These are phyloP conservation scores for Pterophyllum scalare DNA, from an alignment of 2,113 vertebrate genomes.

Conservation along the genomic window DNA sequence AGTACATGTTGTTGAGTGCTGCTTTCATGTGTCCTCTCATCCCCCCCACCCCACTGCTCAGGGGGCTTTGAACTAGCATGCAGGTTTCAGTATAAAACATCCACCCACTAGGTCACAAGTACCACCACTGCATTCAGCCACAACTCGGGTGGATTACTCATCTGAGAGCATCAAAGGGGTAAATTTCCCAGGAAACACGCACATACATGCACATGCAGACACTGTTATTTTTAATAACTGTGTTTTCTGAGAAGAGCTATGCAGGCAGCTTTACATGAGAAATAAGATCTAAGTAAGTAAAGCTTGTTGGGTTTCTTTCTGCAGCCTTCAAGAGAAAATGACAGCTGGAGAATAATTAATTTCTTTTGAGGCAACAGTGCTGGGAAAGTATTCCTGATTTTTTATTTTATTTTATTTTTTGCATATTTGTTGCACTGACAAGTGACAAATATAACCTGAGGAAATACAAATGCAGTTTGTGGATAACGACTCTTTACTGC, in stretches of 20 bases:
- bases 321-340: not conserved
- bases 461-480: too few species aligned
- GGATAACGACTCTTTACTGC: too few species aligned
- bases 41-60: slow-evolving; percentile 22
- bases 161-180: slow-evolving; percentile 53
- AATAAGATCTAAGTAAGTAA: not conserved
- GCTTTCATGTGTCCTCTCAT: slow-evolving; percentile 78
- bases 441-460: not conserved
- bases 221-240: slow-evolving; percentile 34
- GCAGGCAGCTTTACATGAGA: slow-evolving; percentile 17
- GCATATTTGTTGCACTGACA: not conserved
- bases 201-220: slow-evolving; percentile 16
- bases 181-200: slow-evolving; percentile 4
- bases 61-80: slow-evolving; percentile 79
- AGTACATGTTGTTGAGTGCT: slow-evolving; percentile 57
- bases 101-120: slow-evolving; percentile 49
- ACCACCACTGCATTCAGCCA: slow-evolving; percentile 29
- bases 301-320: not conserved
- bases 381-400: not conserved
- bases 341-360: not conserved
- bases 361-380: not conserved
- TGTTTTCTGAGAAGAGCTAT: slow-evolving; percentile 26
- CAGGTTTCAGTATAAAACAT: slow-evolving; percentile 65
- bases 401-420: not conserved
- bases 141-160: slow-evolving; percentile 49